Evolutionary conservation across 2,797 vertebrate species (phyloP), one percentile per base, ranked within the genome.

Genomic region (Neostethus bicornis): DNA sequence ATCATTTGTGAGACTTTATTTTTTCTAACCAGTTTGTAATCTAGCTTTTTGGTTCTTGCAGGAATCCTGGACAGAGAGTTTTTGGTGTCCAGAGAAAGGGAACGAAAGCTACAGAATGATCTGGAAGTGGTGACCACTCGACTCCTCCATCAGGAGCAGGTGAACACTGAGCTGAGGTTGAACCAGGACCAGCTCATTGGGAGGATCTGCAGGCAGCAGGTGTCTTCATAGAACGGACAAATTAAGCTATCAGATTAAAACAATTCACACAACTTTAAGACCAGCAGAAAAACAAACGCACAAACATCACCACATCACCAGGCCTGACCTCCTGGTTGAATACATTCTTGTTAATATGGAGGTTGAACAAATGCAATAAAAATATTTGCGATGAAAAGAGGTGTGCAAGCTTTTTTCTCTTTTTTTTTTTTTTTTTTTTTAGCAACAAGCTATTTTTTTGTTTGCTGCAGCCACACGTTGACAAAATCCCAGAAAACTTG

Each of bases 61-160:
- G 91, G 75, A 1, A 44, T 57, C 51, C 66, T 90, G 2, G 88
- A 92, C 65, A 77, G 81, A 38, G 90, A 92, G 39, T 71, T 75
- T 13, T 55, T 90, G 79, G 7, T 89, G 71, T 84, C 81, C 62
- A 66, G 68, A 29, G 87, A 90, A 42, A 58, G 68, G 17, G 88
- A 86, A 65, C 71, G 77, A 70, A 81, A 48, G 66, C 74, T 91
- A 60, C 87, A 86, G 61, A 83, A 59, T n/a, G 83, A 92, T 0
- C 70, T 91, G 74, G 86, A 90, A 11, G 57, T 35, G 1, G 55
- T 63, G 55, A 70, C 61, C 0, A 7, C 61, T 28, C 86, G 52
- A n/a, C 81, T 91, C 13, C 17, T 52, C 37, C 83, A 83, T 37
- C 87, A 89, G 57, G 85, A 92, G 52, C 82, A 85, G 57, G 23